Evolutionary conservation across 1,140 invertebrate species (phyloP).

Genomic region (Carposina sasakii): DNA sequence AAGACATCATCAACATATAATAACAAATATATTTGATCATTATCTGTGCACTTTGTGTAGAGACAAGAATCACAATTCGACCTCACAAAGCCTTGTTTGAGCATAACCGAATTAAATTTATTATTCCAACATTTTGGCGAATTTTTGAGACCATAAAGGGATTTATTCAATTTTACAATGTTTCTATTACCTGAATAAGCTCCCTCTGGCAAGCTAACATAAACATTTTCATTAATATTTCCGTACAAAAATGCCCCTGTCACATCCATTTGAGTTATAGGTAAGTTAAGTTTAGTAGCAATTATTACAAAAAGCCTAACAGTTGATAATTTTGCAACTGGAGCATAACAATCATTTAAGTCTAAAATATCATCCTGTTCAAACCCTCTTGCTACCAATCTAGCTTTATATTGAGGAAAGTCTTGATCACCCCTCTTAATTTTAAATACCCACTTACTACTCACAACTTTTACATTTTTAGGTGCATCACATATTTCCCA

Average conservation of each 20-base stretch:
- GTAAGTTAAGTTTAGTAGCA: slow-evolving; percentile 10
- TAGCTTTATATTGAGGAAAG: slow-evolving; percentile 17
- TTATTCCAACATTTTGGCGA: slow-evolving; percentile 26
- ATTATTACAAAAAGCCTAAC: slow-evolving; percentile 16
- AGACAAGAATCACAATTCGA: slow-evolving; percentile 36
- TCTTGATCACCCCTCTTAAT: neutral
- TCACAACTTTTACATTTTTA: slow-evolving; percentile 1
- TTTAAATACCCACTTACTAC: slow-evolving; percentile 12
- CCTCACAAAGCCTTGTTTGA: slow-evolving; percentile 19
- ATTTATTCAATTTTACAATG: slow-evolving; percentile 21
- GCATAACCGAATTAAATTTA: slow-evolving; percentile 25
- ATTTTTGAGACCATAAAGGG: slow-evolving; percentile 12
- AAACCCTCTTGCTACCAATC: slow-evolving; percentile 16
- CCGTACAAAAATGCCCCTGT: slow-evolving; percentile 54
- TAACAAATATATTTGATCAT: slow-evolving; percentile 23
- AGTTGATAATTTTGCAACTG: slow-evolving; percentile 21
- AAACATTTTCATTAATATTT: slow-evolving; percentile 42
- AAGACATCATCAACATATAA: slow-evolving; percentile 41
- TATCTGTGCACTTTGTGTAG: slow-evolving; percentile 16
- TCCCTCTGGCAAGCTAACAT: slow-evolving; percentile 42
- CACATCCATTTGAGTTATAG: slow-evolving; percentile 54
- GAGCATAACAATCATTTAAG: slow-evolving; percentile 13
- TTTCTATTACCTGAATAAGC: slow-evolving; percentile 18
- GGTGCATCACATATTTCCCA: slow-evolving; percentile 3
- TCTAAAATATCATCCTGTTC: slow-evolving; percentile 14